phyloP scores from a whole-genome alignment of 1,140 invertebrate species.

The Globodera rostochiensis region DNA sequence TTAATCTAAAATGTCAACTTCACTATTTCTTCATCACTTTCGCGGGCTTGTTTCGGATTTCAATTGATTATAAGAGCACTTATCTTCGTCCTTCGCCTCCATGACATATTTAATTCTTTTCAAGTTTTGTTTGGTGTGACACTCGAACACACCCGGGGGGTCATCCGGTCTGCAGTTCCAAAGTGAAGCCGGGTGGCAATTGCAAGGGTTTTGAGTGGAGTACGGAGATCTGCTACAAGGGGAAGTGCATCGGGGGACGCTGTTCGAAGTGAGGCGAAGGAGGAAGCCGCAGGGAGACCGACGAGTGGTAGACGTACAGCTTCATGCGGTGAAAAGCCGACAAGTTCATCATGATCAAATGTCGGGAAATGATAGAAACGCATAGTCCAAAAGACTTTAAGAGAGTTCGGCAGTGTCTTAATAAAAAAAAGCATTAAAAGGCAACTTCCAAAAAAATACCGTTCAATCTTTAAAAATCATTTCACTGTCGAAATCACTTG shows the following conservation, averaged over 20 bases:
- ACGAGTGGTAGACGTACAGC: conserved; percentile 5
- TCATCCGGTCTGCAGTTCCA: conserved; percentile 57
- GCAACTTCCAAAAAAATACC: too few species aligned
- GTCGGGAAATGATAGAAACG: too few species aligned
- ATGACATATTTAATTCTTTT: not conserved
- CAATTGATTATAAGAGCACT: too few species aligned
- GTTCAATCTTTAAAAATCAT: too few species aligned
- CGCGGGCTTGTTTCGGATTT: too few species aligned
- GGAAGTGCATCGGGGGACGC: conserved; percentile 34
- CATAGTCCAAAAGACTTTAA: too few species aligned
- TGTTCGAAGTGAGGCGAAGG: conserved; percentile 20
- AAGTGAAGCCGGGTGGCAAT: conserved; percentile 55
- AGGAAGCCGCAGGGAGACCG: not conserved
- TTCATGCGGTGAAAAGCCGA: conserved; percentile 16
- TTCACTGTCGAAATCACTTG: too few species aligned
- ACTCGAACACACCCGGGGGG: conserved; percentile 31
- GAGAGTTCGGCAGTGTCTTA: too few species aligned
- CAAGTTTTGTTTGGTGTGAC: conserved; percentile 63
- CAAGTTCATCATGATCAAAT: too few species aligned
- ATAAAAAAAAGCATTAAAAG: too few species aligned
- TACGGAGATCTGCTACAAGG: conserved; percentile 45
- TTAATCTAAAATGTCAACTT: too few species aligned
- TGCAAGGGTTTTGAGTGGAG: conserved; percentile 61
- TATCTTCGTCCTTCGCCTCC: not conserved
- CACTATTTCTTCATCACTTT: too few species aligned